Conservation (phyloP, 2,113 vertebrate genomes). For the Patagioenas fasciata region DNA sequence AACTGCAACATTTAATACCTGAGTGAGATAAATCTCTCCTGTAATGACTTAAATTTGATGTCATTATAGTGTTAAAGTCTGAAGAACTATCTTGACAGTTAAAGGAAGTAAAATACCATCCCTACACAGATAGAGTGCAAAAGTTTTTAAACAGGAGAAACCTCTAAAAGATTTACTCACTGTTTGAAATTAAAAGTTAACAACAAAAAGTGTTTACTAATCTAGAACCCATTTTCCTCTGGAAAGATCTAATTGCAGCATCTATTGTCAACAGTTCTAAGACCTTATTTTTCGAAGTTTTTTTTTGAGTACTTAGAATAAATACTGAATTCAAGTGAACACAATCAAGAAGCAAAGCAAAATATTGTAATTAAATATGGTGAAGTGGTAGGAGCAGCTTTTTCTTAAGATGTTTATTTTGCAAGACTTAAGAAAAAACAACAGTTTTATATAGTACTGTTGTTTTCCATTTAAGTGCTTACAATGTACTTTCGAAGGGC, state of each 20-base stretch:
- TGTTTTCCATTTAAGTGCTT: background rate
- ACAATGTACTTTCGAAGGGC: background rate
- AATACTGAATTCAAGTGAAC: background rate
- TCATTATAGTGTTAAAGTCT: background rate
- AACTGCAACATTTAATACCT: background rate
- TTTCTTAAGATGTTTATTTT: slow-evolving; percentile 40
- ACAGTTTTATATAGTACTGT: background rate
- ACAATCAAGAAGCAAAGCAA: slow-evolving; percentile 22
- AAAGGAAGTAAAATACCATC: slow-evolving; percentile 4
- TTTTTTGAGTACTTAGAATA: slow-evolving; percentile 17
- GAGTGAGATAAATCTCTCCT: background rate
- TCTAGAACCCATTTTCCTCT: background rate
- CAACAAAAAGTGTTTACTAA: background rate
- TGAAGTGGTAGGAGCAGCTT: background rate
- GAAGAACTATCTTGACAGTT: background rate
- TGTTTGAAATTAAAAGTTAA: background rate
- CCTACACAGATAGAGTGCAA: background rate
- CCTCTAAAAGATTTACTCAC: background rate
- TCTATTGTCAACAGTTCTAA: background rate
- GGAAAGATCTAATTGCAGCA: background rate
- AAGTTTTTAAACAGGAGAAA: background rate
- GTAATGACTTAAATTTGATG: background rate
- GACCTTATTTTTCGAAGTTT: background rate
- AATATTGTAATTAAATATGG: background rate
- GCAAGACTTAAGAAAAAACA: background rate